Evolutionary conservation across 2,113 vertebrate genomes (phyloP), one percentile per base, ranked within the genome.

Genomic region (Phalacrocorax pelagicus): DNA sequence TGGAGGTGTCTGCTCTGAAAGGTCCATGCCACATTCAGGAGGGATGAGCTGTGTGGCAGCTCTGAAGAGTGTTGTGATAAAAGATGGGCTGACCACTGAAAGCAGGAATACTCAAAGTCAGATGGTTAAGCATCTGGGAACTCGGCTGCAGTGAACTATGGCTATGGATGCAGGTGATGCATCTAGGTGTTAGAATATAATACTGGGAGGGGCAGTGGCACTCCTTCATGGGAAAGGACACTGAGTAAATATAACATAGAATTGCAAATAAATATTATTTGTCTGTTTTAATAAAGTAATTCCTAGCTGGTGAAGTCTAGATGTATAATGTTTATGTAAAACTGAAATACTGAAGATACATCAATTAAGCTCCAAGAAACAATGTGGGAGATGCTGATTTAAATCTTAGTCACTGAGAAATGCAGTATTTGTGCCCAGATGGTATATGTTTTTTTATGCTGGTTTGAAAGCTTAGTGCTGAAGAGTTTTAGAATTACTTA

Each of bases 141-240:
- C 40, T 36, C 52, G 16, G 38, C 32, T 82, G 63, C 51, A 49
- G 27, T 61, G 47, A 87, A 59, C 15, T 16, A 51, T 52, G 19
- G 16, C 59, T 3, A 6, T n/a, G 20, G 59, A 40, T 1, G 3
- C 78, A n/a, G 47, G 22, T 61, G 65, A 26, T 0, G 0, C 61
- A 61, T 49, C n/a, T 17, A 38, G 27, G 36, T 73, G 29, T 78
- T 73, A n/a, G 44, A 32, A 36, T 75, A 15, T 21, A 61, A 52
- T 52, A 40, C 42, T 29, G 55, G 47, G 54, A 73, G 66, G 54
- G 34, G 69, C 49, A 46, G 32, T 51, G 59, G 27, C 59, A 61
- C 9, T 82, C 40, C 57, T 87, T 78, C 19, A 20, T 62, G 47
- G 54, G 78, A 73, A 73, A 23, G 27, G 47, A 51, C 27, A 20